Evolutionary conservation across 2,113 vertebrate species (phyloP).

Genomic region (Callocephalon fimbriatum): DNA sequence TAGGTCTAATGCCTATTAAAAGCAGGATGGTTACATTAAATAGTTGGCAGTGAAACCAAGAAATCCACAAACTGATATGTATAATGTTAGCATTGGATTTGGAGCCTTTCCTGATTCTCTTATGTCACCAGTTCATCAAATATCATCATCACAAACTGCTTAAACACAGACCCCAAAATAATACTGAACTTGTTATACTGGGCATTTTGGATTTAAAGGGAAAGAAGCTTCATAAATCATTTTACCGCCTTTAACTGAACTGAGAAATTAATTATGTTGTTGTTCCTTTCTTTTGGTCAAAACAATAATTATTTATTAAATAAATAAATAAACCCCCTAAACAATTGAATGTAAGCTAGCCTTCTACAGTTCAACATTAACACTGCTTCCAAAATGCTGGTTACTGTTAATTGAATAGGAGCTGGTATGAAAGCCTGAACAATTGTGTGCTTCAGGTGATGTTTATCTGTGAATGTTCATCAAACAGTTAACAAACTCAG

Average conservation of each 20-base stretch:
- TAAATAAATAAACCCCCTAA: not conserved
- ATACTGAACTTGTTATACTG: not conserved
- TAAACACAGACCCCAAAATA: not conserved
- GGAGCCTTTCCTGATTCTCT: slow-evolving; percentile 41
- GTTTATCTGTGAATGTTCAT: not conserved
- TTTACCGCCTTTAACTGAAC: not conserved
- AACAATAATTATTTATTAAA: not conserved
- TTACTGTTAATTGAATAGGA: not conserved
- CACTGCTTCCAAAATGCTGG: not conserved
- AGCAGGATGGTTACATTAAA: not conserved
- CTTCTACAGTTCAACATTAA: not conserved
- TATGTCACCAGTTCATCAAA: slow-evolving; percentile 8
- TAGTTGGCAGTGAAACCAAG: not conserved
- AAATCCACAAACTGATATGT: slow-evolving; percentile 56
- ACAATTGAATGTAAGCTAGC: fast-evolving
- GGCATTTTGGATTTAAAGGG: not conserved
- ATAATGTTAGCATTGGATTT: slow-evolving; percentile 35
- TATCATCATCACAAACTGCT: slow-evolving; percentile 20
- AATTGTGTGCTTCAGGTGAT: not conserved
- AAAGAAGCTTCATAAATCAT: not conserved
- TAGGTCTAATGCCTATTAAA: not conserved
- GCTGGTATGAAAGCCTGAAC: not conserved
- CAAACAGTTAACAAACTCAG: not conserved
- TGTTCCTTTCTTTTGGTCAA: not conserved
- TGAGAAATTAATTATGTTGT: not conserved